Base-by-base conservation (phyloP, 2,888 invertebrate genomes). In the Spisula subtruncata region DNA sequence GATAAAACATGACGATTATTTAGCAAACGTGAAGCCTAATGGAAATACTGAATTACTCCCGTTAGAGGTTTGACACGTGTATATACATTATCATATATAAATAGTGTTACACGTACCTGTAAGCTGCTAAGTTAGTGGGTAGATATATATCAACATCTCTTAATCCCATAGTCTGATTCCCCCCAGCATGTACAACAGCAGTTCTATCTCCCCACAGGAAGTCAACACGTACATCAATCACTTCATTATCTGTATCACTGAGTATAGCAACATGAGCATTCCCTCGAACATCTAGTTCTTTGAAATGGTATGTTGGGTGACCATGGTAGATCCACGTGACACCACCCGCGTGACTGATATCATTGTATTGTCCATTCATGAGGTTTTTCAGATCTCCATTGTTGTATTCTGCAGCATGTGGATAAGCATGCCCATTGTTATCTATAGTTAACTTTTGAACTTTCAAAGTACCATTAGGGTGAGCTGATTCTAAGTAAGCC, bases 231-330 rank as follows among this genome's bases (percentile, higher is more conserved):
- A 94, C 83, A 71, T 89, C 80, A 25, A 94, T 89, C 10, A 85
- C 88, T 20, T 92, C 91, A 10, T 66, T 51, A 48, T 91, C 89
- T 0, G 94, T 94, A 89, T 95, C 93, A 89, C 94, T 94, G n/a
- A 94, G 88, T 12, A 95, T 93, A 25, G 95, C 95, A 71, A 94
- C 93, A 89, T 95, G 95, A 6, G 94, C 94, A 79, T 94, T 95
- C 32, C 95, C 95, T 20, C 87, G 51, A 0, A 95, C 88, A 81
- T 89, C 90, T n/a, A 94, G 83, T 54, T 92, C 90, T 66, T 93
- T 91, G 83, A 95, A 94, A 6, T n/a, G 85, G 83, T 94, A 94
- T 12, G 71, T 41, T 10, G 81, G 56, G 14, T 71, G 71, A 12
- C 91, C 90, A 82, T 93, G 92, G 82, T 92, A 90, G 14, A 95